A percentile compares a stretch with the other conserved stretches of the same genome.
Evolutionary conservation across 2,113 vertebrate genomes (phyloP).

Genomic region (Neoarius graeffei): DNA sequence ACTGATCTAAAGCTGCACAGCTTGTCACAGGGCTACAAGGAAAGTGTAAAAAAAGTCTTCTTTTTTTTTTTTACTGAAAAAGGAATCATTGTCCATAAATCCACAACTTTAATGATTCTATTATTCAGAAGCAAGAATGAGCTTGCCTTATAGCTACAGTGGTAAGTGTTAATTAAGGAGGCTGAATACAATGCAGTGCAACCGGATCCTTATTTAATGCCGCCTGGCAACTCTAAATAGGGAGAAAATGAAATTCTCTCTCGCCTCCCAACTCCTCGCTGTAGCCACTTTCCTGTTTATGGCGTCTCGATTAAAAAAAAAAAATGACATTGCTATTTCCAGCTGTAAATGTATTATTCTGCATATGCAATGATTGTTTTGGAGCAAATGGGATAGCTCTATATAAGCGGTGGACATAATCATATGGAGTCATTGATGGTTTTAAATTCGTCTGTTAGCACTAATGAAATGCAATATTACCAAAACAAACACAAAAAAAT

Average conservation of each 20-base stretch:
- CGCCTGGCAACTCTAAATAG: slow-evolving; percentile 60
- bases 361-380: slow-evolving; percentile 37
- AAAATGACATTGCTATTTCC: slow-evolving; percentile 43
- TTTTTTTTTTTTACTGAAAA: slow-evolving; percentile 16
- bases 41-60: not conserved
- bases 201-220: slow-evolving; percentile 59
- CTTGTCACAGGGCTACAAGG: not conserved
- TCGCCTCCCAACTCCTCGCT: slow-evolving; percentile 33
- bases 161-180: slow-evolving; percentile 66
- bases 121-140: slow-evolving; percentile 57
- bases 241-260: slow-evolving; percentile 61
- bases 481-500: slow-evolving; percentile 8
- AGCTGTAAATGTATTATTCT: slow-evolving; percentile 49
- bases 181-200: slow-evolving; percentile 53
- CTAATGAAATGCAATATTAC: slow-evolving; percentile 33
- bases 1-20: not conserved
- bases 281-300: slow-evolving; percentile 45
- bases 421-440: slow-evolving; percentile 19
- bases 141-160: slow-evolving; percentile 63
- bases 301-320: slow-evolving; percentile 35
- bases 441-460: not conserved
- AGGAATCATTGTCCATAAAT: slow-evolving; percentile 51
- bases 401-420: slow-evolving; percentile 21
- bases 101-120: slow-evolving; percentile 53
- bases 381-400: slow-evolving; percentile 32